Evolutionary conservation across 2,113 vertebrate species (phyloP), one percentile per base, ranked within the genome.

Genomic region (Sclerurus mexicanus): DNA sequence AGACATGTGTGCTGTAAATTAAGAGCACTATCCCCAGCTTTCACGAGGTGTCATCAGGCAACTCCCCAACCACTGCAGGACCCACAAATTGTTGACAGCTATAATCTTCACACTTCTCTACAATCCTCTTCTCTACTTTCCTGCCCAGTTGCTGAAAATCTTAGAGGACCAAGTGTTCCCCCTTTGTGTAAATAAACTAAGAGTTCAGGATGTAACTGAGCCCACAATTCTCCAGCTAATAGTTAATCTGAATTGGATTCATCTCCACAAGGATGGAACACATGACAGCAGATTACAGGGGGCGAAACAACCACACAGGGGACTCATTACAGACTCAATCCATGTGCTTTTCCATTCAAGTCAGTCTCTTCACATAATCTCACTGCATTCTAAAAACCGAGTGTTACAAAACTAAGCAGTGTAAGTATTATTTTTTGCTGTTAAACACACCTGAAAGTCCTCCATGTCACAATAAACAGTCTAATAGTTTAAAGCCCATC

Each of bases 351-450:
- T 72, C 46, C 50, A 87, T 10, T 37, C 52, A 74, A 1, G 0
- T 33, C 53, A 73, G 14, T 8, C 42, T 80, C 62, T 31, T 18
- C 50, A 56, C 31, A 24, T 35, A 37, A 67, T 30, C 55, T 78
- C 58, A 63, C 3, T 13, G 71, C 39, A 40, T 37, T 53, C 33
- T 50, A 80, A 92, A 92, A 53, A 23, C 2, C 2, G 23, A 63
- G 14, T 8, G 47, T 23, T 58, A 33, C 14, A 42, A 58, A 89
- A 10, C 10, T 37, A 28, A 64, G 14, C 15, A 49, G 7, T 19
- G 37, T 9, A 76, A 1, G 0, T 12, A 11, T 10, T n/a, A n/a
- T 21, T 31, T 68, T 60, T 40, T 53, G 0, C 59, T 53, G 17
- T 44, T 59, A 71, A 84, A 59, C 24, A 80, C 0, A 1, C 2